Percentiles rank a stretch among this genome's conserved stretches.
Evolutionary conservation across 2,113 vertebrate genomes (phyloP).

Genomic region (Melanerpes formicivorus): DNA sequence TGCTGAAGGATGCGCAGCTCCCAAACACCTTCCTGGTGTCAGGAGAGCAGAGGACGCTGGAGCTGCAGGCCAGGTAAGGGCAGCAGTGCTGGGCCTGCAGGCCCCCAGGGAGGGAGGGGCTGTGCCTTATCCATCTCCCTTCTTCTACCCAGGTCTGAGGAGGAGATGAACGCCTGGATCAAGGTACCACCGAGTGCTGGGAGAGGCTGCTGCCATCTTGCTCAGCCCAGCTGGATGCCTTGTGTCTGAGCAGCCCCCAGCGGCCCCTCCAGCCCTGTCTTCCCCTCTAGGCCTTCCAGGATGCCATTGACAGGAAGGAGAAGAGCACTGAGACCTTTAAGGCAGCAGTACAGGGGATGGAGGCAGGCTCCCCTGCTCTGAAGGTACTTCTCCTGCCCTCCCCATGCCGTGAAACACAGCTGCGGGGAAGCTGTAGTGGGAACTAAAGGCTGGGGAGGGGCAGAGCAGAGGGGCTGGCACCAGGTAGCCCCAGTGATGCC

Average conservation of each 20-base stretch:
- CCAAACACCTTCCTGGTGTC: constrained; percentile 80
- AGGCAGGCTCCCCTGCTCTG: not conserved
- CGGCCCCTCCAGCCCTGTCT: not conserved
- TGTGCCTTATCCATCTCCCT: not conserved
- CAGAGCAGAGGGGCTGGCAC: not conserved
- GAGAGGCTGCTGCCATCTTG: not conserved
- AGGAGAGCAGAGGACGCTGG: constrained; percentile 72
- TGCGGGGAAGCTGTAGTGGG: not conserved
- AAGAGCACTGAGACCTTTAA: constrained; percentile 78
- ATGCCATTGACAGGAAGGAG: constrained; percentile 74
- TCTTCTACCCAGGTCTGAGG: constrained; percentile 66
- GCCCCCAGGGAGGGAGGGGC: not conserved
- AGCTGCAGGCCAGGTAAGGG: constrained; percentile 77
- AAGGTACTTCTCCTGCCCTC: constrained; percentile 39
- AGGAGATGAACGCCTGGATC: constrained; percentile 78
- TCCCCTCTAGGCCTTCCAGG: constrained; percentile 69
- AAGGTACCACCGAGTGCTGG: constrained; percentile 59
- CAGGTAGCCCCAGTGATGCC: not conserved
- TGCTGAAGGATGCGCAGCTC: constrained; percentile 64
- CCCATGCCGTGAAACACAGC: not conserved
- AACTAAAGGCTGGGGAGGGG: not conserved
- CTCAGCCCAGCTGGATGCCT: not conserved
- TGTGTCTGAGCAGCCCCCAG: not conserved
- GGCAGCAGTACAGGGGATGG: constrained; percentile 43
- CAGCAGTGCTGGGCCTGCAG: not conserved